Evolutionary conservation across 2,113 vertebrate genomes (phyloP).

Genomic region (Poecile atricapillus): DNA sequence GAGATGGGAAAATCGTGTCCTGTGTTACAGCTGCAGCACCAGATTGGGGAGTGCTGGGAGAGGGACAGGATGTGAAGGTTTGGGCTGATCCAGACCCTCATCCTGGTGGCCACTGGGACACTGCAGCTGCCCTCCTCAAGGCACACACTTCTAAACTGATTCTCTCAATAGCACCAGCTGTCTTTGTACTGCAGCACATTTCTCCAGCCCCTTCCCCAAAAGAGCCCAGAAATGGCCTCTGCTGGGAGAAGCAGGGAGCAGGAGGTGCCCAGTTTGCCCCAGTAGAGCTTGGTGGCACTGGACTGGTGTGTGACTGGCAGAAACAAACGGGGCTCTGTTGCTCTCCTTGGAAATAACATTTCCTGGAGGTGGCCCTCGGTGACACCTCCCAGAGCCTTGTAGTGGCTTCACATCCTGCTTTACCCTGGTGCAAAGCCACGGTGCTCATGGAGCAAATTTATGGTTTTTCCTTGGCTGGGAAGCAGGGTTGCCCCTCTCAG

Average conservation of each 20-base stretch:
- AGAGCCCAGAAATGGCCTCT: not conserved
- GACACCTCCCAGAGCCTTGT: rapidly evolving
- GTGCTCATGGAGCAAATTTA: not conserved
- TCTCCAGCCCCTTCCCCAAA: too few relatives aligned
- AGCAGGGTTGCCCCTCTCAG: not conserved
- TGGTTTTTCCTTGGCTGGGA: not conserved
- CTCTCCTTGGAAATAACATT: not conserved
- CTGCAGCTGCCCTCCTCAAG: not conserved
- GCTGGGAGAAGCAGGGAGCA: rapidly evolving
- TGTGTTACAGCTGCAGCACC: not conserved
- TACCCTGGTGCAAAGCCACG: not conserved
- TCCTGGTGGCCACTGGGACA: too few relatives aligned
- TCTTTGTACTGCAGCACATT: not conserved
- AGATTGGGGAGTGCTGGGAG: not conserved
- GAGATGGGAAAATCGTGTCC: not conserved
- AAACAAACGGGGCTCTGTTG: too few relatives aligned
- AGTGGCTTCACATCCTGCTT: not conserved
- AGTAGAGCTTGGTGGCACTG: not conserved
- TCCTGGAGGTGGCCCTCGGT: not conserved
- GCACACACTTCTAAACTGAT: not conserved
- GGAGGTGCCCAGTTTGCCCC: not conserved
- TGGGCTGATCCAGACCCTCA: not conserved
- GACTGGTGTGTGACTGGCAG: not conserved
- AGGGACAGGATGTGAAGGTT: not conserved
- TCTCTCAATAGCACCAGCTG: rapidly evolving